phyloP scores from a whole-genome alignment of 2,797 vertebrate genomes.

The Synaphobranchus kaupii region DNA sequence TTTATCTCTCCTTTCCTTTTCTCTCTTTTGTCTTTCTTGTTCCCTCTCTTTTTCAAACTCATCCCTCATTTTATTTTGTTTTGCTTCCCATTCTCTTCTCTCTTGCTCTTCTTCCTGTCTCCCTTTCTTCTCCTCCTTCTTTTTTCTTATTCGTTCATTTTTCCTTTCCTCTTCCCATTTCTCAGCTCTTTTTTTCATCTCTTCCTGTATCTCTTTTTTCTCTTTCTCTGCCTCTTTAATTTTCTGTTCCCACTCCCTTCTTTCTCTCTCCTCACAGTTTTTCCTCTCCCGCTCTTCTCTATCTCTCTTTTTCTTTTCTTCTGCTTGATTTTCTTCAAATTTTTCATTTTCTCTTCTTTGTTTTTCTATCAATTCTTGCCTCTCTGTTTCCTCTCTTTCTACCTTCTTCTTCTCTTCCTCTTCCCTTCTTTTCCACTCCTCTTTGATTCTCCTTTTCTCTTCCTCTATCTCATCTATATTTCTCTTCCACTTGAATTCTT shows the following conservation, averaged over 20 bases:
- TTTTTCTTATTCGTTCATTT: neutral
- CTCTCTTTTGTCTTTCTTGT: neutral
- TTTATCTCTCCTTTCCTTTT: neutral
- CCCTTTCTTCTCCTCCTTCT: neutral
- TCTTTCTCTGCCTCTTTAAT: neutral
- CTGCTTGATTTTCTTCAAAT: neutral
- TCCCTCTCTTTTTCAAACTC: neutral
- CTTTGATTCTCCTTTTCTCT: neutral
- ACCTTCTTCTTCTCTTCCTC: neutral
- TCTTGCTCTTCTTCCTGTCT: slow-evolving; percentile 3
- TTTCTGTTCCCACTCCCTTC: neutral
- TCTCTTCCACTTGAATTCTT: neutral
- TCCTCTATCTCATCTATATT: neutral
- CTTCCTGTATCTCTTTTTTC: neutral
- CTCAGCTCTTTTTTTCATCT: slow-evolving; percentile 12
- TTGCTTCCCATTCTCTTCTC: neutral
- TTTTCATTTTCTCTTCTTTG: neutral
- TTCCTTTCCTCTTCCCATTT: neutral
- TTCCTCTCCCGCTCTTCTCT: neutral
- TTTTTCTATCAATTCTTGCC: neutral
- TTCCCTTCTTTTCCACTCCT: neutral
- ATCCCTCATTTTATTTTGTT: neutral
- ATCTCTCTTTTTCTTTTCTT: neutral
- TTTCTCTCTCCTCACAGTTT: neutral
- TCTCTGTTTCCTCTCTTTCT: neutral